Evolutionary conservation across 2,797 vertebrate genomes (phyloP).

Genomic region (Sparus aurata): DNA sequence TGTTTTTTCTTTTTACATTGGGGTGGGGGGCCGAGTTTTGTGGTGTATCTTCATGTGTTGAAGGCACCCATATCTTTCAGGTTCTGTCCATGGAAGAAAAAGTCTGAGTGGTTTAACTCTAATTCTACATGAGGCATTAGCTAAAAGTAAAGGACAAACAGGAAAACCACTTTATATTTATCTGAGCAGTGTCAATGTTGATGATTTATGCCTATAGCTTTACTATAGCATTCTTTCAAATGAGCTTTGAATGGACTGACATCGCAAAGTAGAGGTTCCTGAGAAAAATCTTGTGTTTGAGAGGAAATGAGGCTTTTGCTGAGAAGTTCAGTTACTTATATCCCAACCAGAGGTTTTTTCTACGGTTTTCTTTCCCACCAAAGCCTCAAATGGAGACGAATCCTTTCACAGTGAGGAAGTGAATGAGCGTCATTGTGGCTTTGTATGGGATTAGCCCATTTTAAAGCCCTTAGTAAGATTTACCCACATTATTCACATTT

Average conservation of each 20-base stretch:
- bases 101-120: background rate
- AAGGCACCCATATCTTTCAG: background rate
- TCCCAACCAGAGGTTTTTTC: slow-evolving; percentile 46
- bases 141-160: slow-evolving; percentile 20
- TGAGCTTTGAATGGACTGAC: slow-evolving; percentile 30
- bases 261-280: slow-evolving; percentile 17
- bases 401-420: slow-evolving; percentile 72
- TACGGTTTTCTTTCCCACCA: slow-evolving; percentile 68
- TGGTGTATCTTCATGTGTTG: background rate
- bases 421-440: slow-evolving; percentile 80
- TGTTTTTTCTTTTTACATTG: background rate
- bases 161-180: slow-evolving; percentile 16
- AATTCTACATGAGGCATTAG: background rate
- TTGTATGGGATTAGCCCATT: slow-evolving; percentile 80
- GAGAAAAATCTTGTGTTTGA: slow-evolving; percentile 33
- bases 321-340: slow-evolving; percentile 56
- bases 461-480: slow-evolving; percentile 83
- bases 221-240: slow-evolving; percentile 11
- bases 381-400: slow-evolving; percentile 68
- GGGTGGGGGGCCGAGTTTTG: background rate
- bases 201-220: slow-evolving; percentile 27
- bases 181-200: slow-evolving; percentile 1
- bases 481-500: slow-evolving; percentile 81
- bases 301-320: slow-evolving; percentile 58
- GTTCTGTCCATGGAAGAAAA: slow-evolving; percentile 6